phyloP scores from a whole-genome alignment of 23 tunicate species.

The Oikopleura dioica region DNA sequence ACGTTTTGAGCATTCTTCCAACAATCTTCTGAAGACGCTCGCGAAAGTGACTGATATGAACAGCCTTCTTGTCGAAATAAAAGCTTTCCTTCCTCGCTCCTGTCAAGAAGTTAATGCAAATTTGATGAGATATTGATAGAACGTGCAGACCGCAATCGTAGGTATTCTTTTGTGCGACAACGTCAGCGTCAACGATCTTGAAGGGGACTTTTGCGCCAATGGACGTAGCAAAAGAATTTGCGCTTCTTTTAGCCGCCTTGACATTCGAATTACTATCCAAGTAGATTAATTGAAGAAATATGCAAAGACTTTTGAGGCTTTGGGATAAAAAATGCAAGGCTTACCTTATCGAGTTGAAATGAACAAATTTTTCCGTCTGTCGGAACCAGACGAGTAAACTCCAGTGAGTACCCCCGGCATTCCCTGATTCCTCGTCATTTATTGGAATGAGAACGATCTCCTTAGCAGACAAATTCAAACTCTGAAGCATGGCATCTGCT shows the following conservation, averaged over 20 bases:
- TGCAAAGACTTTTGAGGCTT: too few species aligned
- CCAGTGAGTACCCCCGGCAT: conserved; percentile 7
- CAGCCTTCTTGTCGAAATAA: background rate
- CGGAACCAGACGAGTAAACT: background rate
- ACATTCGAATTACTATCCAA: too few species aligned
- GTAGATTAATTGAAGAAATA: too few species aligned
- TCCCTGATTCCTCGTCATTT: background rate
- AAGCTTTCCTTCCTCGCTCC: background rate
- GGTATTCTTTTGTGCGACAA: background rate
- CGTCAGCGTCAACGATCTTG: background rate
- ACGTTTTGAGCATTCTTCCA: too few species aligned
- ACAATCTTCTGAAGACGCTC: too few species aligned
- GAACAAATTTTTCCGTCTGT: background rate
- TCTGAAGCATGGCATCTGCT: background rate
- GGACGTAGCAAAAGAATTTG: background rate
- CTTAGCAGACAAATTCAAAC: background rate
- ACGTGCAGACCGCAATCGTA: conserved; percentile 8
- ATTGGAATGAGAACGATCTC: background rate
- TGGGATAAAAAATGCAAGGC: too few species aligned
- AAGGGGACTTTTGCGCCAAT: background rate
- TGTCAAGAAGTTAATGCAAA: background rate
- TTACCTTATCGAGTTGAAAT: background rate
- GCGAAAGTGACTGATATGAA: background rate
- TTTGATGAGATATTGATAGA: background rate
- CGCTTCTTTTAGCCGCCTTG: too few species aligned